These are phyloP conservation scores for Dryobates pubescens DNA, from an alignment of 2,797 vertebrate genomes.

Conservation along the genomic window DNA sequence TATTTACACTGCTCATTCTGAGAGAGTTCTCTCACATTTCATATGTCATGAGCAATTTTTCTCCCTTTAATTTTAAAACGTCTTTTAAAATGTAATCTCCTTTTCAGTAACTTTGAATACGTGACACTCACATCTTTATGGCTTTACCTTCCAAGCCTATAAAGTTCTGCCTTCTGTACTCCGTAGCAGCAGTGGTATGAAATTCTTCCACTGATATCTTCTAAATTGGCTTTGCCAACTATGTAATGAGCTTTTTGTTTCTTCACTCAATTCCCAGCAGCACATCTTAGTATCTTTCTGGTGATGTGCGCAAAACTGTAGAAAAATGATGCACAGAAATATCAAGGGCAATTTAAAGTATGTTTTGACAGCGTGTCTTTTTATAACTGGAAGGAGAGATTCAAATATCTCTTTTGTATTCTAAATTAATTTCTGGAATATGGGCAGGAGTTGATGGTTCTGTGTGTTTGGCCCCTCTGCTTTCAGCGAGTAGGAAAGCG, in stretches of 20 bases:
- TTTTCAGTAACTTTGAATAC: not conserved
- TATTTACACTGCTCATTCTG: not conserved
- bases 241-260: not conserved
- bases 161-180: not conserved
- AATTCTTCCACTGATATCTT: not conserved
- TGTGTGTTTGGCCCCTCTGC: not conserved
- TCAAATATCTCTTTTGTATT: not conserved
- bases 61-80: not conserved
- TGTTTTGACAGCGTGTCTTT: not conserved
- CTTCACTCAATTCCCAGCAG: not conserved
- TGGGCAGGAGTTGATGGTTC: not conserved
- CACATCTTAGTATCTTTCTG: not conserved
- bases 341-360: not conserved
- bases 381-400: not conserved
- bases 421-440: not conserved
- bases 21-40: not conserved
- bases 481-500: not conserved
- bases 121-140: not conserved
- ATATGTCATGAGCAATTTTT: not conserved
- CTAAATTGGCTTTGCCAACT: not conserved
- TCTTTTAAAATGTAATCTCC: not conserved
- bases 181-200: not conserved
- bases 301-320: not conserved
- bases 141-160: not conserved
- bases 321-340: not conserved